Percentiles rank a stretch among this genome's conserved stretches.
Conservation (phyloP, 2,888 invertebrate species). For the Xestia c-nigrum region DNA sequence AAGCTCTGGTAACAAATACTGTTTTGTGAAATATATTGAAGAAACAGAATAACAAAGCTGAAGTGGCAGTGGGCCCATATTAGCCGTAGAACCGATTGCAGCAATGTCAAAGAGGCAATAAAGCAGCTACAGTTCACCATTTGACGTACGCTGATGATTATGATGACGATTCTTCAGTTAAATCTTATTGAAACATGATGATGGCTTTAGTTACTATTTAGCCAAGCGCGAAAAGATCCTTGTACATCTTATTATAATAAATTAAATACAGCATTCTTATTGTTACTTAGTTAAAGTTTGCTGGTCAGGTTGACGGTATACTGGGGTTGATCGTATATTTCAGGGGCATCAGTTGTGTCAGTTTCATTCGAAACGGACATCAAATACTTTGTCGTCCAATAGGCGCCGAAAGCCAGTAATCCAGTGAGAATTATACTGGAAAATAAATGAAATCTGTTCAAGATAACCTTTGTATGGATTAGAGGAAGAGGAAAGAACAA, state of each 20-base stretch:
- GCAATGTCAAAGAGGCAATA: too few relatives aligned
- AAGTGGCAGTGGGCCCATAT: not conserved
- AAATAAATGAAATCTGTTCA: not conserved
- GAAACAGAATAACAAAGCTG: not conserved
- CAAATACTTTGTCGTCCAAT: constrained; percentile 78
- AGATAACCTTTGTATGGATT: too few relatives aligned
- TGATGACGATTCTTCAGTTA: not conserved
- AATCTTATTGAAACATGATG: too few relatives aligned
- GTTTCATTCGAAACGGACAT: constrained; percentile 60
- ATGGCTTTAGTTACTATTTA: not conserved
- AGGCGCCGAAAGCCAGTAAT: constrained; percentile 81
- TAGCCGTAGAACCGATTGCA: not conserved
- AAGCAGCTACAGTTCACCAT: not conserved
- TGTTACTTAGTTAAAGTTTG: not conserved
- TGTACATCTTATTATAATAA: not conserved
- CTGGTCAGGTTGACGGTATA: not conserved
- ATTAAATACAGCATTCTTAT: not conserved
- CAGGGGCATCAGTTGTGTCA: not conserved
- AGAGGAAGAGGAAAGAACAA: too few relatives aligned
- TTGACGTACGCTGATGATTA: not conserved
- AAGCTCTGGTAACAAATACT: not conserved
- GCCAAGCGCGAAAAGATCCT: not conserved
- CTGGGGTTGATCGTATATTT: not conserved
- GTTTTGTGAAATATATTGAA: not conserved
- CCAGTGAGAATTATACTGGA: constrained; percentile 82